These are phyloP conservation scores for Eupelmus urozonus DNA, from an alignment of 2,888 invertebrate genomes.

Conservation along the genomic window DNA sequence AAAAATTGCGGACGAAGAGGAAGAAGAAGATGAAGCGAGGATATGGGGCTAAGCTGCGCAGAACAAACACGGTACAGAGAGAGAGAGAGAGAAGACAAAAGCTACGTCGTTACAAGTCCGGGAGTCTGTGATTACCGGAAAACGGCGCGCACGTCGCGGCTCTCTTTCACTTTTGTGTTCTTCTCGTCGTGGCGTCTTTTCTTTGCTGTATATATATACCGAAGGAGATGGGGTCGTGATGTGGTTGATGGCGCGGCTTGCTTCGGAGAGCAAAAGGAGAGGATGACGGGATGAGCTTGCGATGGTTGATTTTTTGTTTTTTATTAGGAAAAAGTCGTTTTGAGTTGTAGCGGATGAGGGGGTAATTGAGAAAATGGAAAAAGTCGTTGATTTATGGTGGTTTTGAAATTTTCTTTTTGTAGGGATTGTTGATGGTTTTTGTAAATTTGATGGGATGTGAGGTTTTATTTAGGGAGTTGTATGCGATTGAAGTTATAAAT, in stretches of 20 bases:
- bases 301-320: slow-evolving; percentile 10
- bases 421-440: too few species aligned
- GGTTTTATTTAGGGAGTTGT: too few species aligned
- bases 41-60: not conserved
- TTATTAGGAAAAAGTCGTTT: not conserved
- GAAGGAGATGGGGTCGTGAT: too few species aligned
- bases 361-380: too few species aligned
- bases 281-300: not conserved
- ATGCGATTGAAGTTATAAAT: too few species aligned
- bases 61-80: slow-evolving; percentile 4
- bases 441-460: too few species aligned
- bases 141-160: not conserved
- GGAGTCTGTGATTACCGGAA: slow-evolving; percentile 45
- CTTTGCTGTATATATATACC: not conserved
- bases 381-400: too few species aligned
- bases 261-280: not conserved
- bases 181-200: not conserved
- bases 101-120: slow-evolving; percentile 30
- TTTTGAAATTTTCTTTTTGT: too few species aligned
- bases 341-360: too few species aligned
- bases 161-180: not conserved
- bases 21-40: not conserved
- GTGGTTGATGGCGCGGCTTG: not conserved
- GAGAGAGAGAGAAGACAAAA: not conserved
- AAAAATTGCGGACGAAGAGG: not conserved